Base-by-base conservation (phyloP, 2,888 invertebrate species). In the Aricia artaxerxes region DNA sequence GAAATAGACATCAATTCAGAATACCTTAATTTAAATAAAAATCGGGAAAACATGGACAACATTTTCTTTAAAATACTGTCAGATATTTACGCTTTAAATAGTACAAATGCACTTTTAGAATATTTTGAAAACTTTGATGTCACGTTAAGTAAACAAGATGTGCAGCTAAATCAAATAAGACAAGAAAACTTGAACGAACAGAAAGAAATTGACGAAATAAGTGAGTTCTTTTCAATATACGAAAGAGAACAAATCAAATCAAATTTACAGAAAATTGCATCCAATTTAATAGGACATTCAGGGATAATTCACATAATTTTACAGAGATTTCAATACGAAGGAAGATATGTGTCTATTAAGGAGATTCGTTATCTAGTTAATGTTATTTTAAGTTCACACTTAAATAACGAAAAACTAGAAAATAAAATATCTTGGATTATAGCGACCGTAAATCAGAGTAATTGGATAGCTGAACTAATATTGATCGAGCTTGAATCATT, bases 391-490 rank as follows among this genome's bases (percentile, higher is more conserved):
- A 7, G 1, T 60, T 73, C 73, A 44, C 49, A 24, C 11, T 60
- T 78, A 11, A 61, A 60, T 24, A 73, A 79, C 38, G 49, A 57
- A 44, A 61, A 60, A 13, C 61, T 61, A 75, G 44, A 60, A 11
- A 60, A 75, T 75, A 79, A 35, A 44, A 38, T 75, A 61, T 75
- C 60, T 75, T 79, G 78, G 78, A 75, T 79, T 35, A 57, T 61
- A 38, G 78, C 75, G 40, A 60, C 78, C 9, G 61, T 16, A 16
- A n/a, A 44, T 16, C 78, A 79, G 44, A 75, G 73, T 13, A 35
- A 60, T 61, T 79, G 73, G 78, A 61, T 79, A 13, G 61, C 73
- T 6, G 78, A 79, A 79, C n/a, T 79, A 60, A 24, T 79, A 44
- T 73, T 79, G 11, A 0, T 79, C 31, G 61, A 79, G 60, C 61